Evolutionary conservation across 64 coral and sea anemone genomes (phyloP).

Genomic region (Acropora tenuis): DNA sequence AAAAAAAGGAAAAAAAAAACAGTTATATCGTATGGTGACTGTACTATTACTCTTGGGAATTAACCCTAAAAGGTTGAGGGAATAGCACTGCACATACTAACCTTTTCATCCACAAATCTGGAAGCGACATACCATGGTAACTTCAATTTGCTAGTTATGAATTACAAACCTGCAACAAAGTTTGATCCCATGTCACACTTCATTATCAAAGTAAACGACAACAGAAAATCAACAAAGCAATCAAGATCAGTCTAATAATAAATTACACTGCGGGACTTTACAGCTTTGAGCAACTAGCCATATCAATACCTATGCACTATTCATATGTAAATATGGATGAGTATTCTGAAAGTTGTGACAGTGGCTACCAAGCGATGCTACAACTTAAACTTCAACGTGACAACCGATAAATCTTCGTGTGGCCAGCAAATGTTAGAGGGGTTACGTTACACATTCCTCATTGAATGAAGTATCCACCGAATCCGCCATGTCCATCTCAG

Average conservation of each 20-base stretch:
- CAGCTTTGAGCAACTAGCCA: background rate
- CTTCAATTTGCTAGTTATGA: conserved; percentile 50
- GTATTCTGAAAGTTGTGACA: conserved; percentile 26
- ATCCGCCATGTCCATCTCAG: background rate
- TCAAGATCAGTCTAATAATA: conserved; percentile 36
- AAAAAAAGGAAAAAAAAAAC: no score
- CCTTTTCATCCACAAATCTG: conserved; percentile 41
- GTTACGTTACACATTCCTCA: conserved; percentile 42
- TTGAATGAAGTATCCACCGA: conserved; percentile 34
- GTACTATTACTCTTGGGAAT: conserved; percentile 1
- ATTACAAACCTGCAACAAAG: conserved; percentile 45
- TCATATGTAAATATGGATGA: background rate
- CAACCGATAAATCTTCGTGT: conserved; percentile 52
- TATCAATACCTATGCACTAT: background rate
- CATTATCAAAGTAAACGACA: conserved; percentile 42
- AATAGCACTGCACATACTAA: conserved; percentile 27
- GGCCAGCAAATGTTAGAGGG: conserved; percentile 28
- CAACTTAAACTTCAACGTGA: conserved; percentile 38
- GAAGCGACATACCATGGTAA: conserved; percentile 65
- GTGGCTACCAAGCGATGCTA: conserved; percentile 19
- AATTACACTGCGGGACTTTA: conserved; percentile 16
- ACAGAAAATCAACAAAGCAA: conserved; percentile 62
- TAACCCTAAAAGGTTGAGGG: background rate
- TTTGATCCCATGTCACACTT: conserved; percentile 34
- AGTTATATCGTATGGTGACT: background rate